Evolutionary conservation across 1,140 invertebrate species (phyloP).

Genomic region (Ctenoplectra terminalis): DNA sequence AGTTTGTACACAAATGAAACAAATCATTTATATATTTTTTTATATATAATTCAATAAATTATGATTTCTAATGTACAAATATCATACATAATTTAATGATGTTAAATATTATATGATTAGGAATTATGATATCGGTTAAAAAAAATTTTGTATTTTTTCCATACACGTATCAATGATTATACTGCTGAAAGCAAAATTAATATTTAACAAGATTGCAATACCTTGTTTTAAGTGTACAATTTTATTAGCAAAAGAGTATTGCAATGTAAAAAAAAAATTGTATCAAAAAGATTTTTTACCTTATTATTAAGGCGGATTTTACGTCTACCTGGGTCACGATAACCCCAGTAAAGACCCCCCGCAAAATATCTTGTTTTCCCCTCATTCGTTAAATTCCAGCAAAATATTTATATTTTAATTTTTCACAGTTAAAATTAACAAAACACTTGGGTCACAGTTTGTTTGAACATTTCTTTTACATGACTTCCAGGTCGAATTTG

Average conservation of each 20-base stretch:
- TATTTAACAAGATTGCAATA: neutral
- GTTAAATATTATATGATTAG: neutral
- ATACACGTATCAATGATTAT: neutral
- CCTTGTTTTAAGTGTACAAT: neutral
- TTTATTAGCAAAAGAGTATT: neutral
- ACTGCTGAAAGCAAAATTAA: neutral
- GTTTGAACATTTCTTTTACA: constrained; percentile 41
- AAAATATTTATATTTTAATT: neutral
- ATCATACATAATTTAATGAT: neutral
- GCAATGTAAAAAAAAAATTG: neutral
- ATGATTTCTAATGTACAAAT: neutral
- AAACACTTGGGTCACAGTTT: constrained; percentile 3
- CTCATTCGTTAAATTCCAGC: constrained; percentile 51
- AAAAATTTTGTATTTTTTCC: neutral
- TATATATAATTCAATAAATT: too few species aligned
- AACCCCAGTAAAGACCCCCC: constrained; percentile 48
- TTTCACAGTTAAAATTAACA: constrained; percentile 20
- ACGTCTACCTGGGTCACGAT: constrained; percentile 44
- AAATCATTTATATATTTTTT: too few species aligned
- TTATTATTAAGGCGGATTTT: constrained; percentile 57
- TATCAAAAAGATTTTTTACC: constrained; percentile 42
- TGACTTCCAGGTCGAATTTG: constrained; percentile 23
- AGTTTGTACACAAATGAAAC: neutral
- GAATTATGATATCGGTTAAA: neutral
- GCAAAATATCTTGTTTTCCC: constrained; percentile 39